Evolutionary conservation across 2,888 invertebrate species (phyloP).

Genomic region (Tetramorium bicarinatum): DNA sequence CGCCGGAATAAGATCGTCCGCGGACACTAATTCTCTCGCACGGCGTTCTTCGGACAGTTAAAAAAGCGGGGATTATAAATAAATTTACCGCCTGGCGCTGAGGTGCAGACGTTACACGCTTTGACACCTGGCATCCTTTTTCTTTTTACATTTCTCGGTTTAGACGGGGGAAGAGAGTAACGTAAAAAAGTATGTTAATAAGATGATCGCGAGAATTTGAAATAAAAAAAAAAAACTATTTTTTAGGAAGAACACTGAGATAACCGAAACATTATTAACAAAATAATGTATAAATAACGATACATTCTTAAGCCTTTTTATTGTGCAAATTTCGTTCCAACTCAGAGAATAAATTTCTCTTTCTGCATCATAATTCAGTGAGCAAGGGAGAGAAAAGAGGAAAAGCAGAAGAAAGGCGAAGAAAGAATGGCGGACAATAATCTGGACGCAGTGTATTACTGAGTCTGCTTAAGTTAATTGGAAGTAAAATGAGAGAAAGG

Average conservation of each 20-base stretch:
- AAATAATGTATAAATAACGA: neutral
- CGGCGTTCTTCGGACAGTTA: conserved; percentile 45
- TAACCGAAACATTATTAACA: neutral
- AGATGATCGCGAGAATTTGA: conserved; percentile 14
- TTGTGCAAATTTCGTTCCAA: neutral
- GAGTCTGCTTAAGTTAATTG: conserved; percentile 80
- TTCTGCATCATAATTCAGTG: conserved; percentile 31
- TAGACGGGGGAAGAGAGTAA: neutral
- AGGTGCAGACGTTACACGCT: conserved; percentile 3
- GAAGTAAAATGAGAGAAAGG: conserved; percentile 74
- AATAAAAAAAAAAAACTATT: neutral
- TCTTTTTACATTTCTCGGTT: conserved; percentile 22
- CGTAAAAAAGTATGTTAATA: conserved; percentile 29
- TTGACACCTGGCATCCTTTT: conserved; percentile 57
- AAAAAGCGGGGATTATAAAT: conserved; percentile 72
- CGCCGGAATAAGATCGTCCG: conserved; percentile 33
- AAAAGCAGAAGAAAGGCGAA: conserved; percentile 42
- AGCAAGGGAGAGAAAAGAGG: neutral
- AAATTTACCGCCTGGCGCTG: conserved; percentile 57
- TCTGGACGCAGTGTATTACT: conserved; percentile 68
- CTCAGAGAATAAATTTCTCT: neutral
- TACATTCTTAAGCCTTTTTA: neutral
- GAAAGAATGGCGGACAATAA: conserved; percentile 60
- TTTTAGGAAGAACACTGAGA: neutral
- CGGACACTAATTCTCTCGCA: conserved; percentile 71